Evolutionary conservation across 2,888 invertebrate species (phyloP).

Genomic region (Tridacna crocea): DNA sequence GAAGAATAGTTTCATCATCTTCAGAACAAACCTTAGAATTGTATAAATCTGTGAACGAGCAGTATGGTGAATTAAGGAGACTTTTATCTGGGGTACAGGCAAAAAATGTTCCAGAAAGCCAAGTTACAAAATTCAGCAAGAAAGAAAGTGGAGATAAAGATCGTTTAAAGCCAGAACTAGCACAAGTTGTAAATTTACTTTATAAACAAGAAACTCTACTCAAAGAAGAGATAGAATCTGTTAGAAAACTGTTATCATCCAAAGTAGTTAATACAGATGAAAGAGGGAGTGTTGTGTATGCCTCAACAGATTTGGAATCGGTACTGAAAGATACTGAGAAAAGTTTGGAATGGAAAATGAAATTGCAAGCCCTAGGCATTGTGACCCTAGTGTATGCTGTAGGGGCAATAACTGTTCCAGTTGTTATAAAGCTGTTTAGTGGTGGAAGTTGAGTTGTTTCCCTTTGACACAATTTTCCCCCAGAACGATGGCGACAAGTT

Average conservation of each 20-base stretch:
- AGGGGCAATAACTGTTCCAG: slow-evolving; percentile 77
- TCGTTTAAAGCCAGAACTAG: slow-evolving; percentile 49
- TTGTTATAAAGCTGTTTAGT: slow-evolving; percentile 49
- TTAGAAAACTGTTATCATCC: slow-evolving; percentile 71
- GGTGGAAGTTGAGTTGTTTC: slow-evolving; percentile 30
- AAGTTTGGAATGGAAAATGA: slow-evolving; percentile 81
- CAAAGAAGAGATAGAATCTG: slow-evolving; percentile 74
- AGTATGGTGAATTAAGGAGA: slow-evolving; percentile 58
- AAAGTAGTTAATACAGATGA: slow-evolving; percentile 33
- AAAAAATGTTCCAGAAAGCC: background rate
- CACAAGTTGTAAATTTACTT: slow-evolving; percentile 61
- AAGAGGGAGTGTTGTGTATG: slow-evolving; percentile 75
- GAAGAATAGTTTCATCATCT: slow-evolving; percentile 86
- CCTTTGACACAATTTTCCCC: too few relatives aligned
- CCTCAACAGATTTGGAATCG: slow-evolving; percentile 78
- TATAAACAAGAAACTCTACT: slow-evolving; percentile 73
- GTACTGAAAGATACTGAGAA: slow-evolving; percentile 79
- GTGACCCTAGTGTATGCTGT: slow-evolving; percentile 80
- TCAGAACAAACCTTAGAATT: slow-evolving; percentile 64
- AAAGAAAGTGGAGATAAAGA: slow-evolving; percentile 31
- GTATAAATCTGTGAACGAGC: slow-evolving; percentile 61
- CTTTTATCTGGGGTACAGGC: background rate
- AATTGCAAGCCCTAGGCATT: slow-evolving; percentile 79
- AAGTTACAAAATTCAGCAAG: slow-evolving; percentile 1
- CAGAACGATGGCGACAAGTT: too few relatives aligned